Conservation (phyloP, 2,888 invertebrate species). For the Diachrysia chrysitis region DNA sequence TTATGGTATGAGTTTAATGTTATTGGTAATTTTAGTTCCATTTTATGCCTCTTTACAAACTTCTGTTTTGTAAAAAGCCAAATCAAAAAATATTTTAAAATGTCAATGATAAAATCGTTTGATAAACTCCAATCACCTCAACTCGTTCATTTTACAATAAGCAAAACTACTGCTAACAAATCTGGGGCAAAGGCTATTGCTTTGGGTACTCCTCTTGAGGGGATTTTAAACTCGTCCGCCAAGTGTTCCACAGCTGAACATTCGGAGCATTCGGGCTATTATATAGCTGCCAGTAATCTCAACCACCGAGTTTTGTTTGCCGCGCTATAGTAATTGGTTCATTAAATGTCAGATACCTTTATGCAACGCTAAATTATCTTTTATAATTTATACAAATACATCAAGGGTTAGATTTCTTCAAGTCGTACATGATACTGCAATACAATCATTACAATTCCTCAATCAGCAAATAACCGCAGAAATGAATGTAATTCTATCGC, state of each 20-base stretch:
- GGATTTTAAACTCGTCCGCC: constrained; percentile 73
- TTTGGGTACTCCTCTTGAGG: constrained; percentile 69
- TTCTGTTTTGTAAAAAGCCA: constrained; percentile 12
- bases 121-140: constrained; percentile 61
- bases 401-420: constrained; percentile 9
- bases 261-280: constrained; percentile 70
- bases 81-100: constrained; percentile 33
- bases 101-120: constrained; percentile 63
- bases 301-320: constrained; percentile 70
- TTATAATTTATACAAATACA: neutral
- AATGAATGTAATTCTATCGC: constrained; percentile 42
- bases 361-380: constrained; percentile 19
- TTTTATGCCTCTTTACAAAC: too few species aligned
- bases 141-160: constrained; percentile 66
- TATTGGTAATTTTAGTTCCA: too few species aligned
- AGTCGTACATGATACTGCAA: constrained; percentile 12
- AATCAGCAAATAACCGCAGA: constrained; percentile 43
- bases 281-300: constrained; percentile 76
- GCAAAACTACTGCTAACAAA: constrained; percentile 75
- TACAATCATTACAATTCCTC: constrained; percentile 15
- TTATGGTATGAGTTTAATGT: too few species aligned
- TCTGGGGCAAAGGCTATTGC: constrained; percentile 73
- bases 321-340: constrained; percentile 69
- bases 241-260: constrained; percentile 64
- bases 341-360: constrained; percentile 65